Evolutionary conservation across 2,888 invertebrate species (phyloP), one percentile per base, ranked within the genome.

Genomic region (Camponotus fellah): DNA sequence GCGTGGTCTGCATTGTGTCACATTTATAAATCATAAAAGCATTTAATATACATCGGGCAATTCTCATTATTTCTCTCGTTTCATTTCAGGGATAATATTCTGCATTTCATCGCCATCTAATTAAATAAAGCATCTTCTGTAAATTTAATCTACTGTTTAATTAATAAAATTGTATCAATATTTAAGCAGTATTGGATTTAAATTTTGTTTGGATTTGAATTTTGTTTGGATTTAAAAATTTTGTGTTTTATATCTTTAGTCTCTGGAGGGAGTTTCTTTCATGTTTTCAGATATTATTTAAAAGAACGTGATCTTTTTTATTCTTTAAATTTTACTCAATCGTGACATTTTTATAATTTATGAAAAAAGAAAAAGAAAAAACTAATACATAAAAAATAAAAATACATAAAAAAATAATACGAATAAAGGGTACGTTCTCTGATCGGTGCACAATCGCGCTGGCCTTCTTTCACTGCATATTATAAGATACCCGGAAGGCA

Each of bases 401-500:
- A 21, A 4, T n/a, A 46, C 17, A 46, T 12, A 21, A 40, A 14
- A 14, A 40, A 9, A 1, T 3, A n/a, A 9, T n/a, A 32, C 60
- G 68, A 60, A 21, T 40, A 12, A 21, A 58, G 3, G 62, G n/a
- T 64, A 14, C 9, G 72, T 21, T 46, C 21, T 14, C 32, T 43
- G 66, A 77, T 56, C 37, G 40, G 9, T 14, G 21, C 26, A 3
- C 8, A 34, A 49, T 21, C 68, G 46, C 26, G 40, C 26, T 49
- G 40, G 56, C 10, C 43, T 5, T 69, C 32, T 66, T 76, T 65
- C 64, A 62, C 8, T 34, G 58, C 58, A 8, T n/a, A 58, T 58
- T 53, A 49, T 34, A 43, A 46, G 14, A 53, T 12, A 9, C 83
- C 74, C 58, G 71, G 14, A 75, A 75, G 88, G 40, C 82, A 71